Conservation (phyloP, 2,888 invertebrate species). For the Pseudeuparius sepicola region DNA sequence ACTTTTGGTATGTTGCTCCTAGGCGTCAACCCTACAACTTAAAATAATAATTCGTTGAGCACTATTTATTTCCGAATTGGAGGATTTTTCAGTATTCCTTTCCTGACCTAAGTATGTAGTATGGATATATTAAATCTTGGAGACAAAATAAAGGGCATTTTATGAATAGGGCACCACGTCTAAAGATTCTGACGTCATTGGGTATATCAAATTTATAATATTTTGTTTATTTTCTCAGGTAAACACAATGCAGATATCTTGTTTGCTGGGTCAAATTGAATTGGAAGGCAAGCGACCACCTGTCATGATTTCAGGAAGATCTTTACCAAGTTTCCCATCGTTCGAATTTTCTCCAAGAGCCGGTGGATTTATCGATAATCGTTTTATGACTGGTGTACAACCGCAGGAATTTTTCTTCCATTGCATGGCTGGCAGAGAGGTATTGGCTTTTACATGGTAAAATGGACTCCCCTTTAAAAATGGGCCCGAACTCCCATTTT, state of each 20-base stretch:
- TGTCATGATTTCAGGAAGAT: constrained; percentile 84
- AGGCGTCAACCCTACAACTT: too few species aligned
- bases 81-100: too few species aligned
- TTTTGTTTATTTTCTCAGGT: too few species aligned
- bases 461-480: neutral
- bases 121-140: too few species aligned
- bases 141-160: too few species aligned
- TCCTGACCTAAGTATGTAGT: too few species aligned
- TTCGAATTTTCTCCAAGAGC: constrained; percentile 85
- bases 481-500: constrained; percentile 5
- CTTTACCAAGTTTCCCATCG: constrained; percentile 82
- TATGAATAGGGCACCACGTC: too few species aligned
- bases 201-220: too few species aligned
- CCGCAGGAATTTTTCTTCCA: constrained; percentile 99
- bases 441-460: constrained; percentile 30
- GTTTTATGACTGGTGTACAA: constrained; percentile 93
- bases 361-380: constrained; percentile 92
- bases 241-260: constrained; percentile 97
- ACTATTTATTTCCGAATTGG: too few species aligned
- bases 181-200: too few species aligned
- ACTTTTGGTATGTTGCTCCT: too few species aligned
- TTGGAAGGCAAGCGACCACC: constrained; percentile 96
- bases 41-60: too few species aligned
- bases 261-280: constrained; percentile 95
- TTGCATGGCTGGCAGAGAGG: constrained; percentile 99